phyloP scores from a whole-genome alignment of 2,113 vertebrate species.

The Rhagologus leucostigma region DNA sequence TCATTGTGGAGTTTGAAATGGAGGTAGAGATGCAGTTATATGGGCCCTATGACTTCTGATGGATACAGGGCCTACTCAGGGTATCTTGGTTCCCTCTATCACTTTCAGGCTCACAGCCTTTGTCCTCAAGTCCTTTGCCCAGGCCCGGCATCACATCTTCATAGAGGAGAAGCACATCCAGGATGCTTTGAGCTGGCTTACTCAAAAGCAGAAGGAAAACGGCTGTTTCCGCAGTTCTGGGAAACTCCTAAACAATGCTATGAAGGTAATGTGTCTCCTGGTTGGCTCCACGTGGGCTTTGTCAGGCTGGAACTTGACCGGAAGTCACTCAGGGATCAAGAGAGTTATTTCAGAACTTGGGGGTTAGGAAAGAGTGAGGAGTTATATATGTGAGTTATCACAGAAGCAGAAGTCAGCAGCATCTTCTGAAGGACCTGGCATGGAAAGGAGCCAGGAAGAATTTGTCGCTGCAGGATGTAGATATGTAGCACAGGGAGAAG shows the following conservation, averaged over 20 bases:
- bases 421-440: not conserved
- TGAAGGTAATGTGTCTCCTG: conserved; percentile 64
- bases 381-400: not conserved
- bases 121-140: conserved; percentile 73
- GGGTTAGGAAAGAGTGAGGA: not conserved
- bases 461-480: not conserved
- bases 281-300: not conserved
- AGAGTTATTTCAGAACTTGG: not conserved
- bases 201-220: conserved; percentile 54
- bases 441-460: not conserved
- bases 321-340: not conserved
- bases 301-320: conserved; percentile 53
- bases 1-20: not conserved
- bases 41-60: conserved; percentile 30
- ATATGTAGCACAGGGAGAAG: not conserved
- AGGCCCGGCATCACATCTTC: conserved; percentile 58
- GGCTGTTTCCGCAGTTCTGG: conserved; percentile 74
- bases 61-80: not conserved
- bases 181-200: conserved; percentile 59
- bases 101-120: conserved; percentile 73
- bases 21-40: not conserved
- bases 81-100: conserved; percentile 10
- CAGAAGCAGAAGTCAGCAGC: not conserved
- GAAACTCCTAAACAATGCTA: conserved; percentile 65
- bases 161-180: conserved; percentile 64